Base-by-base conservation (phyloP, 2,797 vertebrate genomes). In the Ambastaia sidthimunki region DNA sequence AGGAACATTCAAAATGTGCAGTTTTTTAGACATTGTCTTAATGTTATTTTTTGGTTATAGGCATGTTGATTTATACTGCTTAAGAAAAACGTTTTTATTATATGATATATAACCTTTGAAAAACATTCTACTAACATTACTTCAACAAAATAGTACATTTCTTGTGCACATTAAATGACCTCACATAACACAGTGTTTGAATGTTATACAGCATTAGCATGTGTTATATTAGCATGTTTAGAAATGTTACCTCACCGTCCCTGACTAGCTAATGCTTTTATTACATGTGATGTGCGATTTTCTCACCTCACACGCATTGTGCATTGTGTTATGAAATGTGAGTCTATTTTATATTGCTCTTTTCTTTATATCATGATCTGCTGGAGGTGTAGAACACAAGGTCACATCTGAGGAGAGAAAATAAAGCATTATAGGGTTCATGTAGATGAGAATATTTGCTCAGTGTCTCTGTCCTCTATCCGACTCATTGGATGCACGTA, bases 391-490 rank as follows among this genome's bases (percentile, higher is more conserved):
- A 13, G 12, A 73, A 71, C 23, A 23, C 48, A 5, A 48, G 57
- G 44, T 68, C 69, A 59, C 48, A 76, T 60, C 41, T 54, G 48
- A 62, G 63, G 77, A 34, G 21, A 83, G 50, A 60, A 78, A 71
- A 68, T 60, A 84, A 80, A 76, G 74, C 44, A 50, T 47, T 21
- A 71, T 78, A 82, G 71, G 62, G 75, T 71, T 80, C 67, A 63
- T 82, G 73, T 60, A 60, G 59, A 76, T 79, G 37, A 65, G 80
- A 76, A 78, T 84, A 84, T 84, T 84, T 84, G 75, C 81, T 78
- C 67, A 71, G 79, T 59, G 31, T 74, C 77, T 59, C 76, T 68
- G 69, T 82, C 82, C 80, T 62, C 79, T 67, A 31, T 50, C 74
- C 84, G 41, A 85, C 74, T 74, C 59, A 66, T 78, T 52, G 57